Conservation (phyloP, 2,888 invertebrate genomes). For the Dryocosmus kuriphilus region DNA sequence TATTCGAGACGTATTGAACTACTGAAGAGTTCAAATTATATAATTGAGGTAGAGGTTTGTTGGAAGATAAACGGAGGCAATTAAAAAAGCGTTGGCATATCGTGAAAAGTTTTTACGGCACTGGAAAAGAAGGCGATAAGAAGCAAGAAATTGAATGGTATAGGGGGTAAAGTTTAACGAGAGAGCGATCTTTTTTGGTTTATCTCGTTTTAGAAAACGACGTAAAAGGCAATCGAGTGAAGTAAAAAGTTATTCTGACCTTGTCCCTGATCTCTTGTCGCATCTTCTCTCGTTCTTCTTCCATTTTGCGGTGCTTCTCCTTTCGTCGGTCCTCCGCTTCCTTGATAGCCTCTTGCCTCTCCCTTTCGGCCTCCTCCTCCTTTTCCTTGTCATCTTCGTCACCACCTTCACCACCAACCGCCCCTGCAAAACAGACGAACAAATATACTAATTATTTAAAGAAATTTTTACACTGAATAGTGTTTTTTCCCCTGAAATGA, state of each 20-base stretch:
- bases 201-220: constrained; percentile 50
- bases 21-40: not conserved
- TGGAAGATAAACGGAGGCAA: not conserved
- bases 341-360: constrained; percentile 97
- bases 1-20: not conserved
- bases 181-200: constrained; percentile 41
- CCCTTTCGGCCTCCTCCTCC: constrained; percentile 98
- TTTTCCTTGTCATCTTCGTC: constrained; percentile 98
- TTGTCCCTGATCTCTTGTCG: constrained; percentile 99
- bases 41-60: not conserved
- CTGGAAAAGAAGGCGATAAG: constrained; percentile 13
- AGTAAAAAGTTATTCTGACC: constrained; percentile 81
- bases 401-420: constrained; percentile 91
- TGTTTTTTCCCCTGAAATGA: not conserved
- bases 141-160: constrained; percentile 36
- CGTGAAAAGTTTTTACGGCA: constrained; percentile 16
- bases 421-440: constrained; percentile 81
- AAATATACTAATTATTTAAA: constrained; percentile 47
- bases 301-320: constrained; percentile 99
- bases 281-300: constrained; percentile 99
- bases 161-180: constrained; percentile 34
- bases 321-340: constrained; percentile 99
- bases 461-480: not conserved
- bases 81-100: constrained; percentile 31
- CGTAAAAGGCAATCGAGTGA: constrained; percentile 27